A percentile compares a stretch with the other conserved stretches of the same genome.
Conservation (phyloP, 2,113 vertebrate species). For the Tichodroma muraria region DNA sequence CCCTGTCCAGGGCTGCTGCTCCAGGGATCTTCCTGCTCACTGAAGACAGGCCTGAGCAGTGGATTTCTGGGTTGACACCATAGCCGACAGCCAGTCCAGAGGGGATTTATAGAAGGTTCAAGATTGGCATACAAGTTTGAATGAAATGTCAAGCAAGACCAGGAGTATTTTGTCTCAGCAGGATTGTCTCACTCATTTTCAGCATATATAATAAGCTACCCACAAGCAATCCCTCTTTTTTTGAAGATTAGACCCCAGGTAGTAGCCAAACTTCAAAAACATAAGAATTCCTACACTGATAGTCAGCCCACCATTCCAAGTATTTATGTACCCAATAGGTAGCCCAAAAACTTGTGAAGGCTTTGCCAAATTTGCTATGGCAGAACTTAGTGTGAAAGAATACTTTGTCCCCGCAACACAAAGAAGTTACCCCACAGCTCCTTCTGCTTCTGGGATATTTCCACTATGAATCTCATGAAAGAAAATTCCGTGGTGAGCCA, state of each 20-base stretch:
- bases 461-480: neutral
- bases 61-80: neutral
- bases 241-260: neutral
- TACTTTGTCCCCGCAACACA: neutral
- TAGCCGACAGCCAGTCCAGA: neutral
- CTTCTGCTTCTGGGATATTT: neutral
- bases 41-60: neutral
- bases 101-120: neutral
- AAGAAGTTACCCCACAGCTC: rapidly evolving
- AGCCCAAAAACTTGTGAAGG: neutral
- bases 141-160: neutral
- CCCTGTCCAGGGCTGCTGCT: neutral
- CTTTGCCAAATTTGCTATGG: neutral
- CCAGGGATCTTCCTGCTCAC: neutral
- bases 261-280: neutral
- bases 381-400: neutral
- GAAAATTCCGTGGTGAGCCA: neutral
- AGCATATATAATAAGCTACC: neutral
- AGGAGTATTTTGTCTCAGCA: neutral
- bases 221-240: rapidly evolving
- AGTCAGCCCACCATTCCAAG: neutral
- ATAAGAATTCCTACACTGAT: neutral
- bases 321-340: neutral
- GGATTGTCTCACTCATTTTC: neutral
- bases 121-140: neutral